Evolutionary conservation across 2,888 invertebrate species (phyloP).

Genomic region (Anorthoa munda): DNA sequence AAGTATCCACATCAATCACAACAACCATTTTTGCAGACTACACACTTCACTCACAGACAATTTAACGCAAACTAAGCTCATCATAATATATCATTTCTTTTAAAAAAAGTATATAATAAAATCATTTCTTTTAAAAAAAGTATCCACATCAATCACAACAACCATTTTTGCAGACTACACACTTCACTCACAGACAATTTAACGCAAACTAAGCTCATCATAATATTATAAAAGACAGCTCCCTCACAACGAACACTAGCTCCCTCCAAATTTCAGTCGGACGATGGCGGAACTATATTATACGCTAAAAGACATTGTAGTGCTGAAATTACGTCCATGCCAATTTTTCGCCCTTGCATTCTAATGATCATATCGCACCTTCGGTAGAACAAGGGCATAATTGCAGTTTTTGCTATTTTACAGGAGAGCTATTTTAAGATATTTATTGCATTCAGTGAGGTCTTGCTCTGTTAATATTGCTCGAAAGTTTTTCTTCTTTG

Average conservation of each 20-base stretch:
- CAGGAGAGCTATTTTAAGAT: too few relatives aligned
- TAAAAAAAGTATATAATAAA: too few relatives aligned
- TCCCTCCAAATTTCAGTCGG: constrained; percentile 21
- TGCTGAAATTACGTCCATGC: constrained; percentile 34
- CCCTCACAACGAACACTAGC: too few relatives aligned
- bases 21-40: constrained; percentile 48
- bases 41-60: constrained; percentile 48
- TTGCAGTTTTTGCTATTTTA: too few relatives aligned
- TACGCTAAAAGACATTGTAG: constrained; percentile 25
- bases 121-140: constrained; percentile 48
- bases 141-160: constrained; percentile 50
- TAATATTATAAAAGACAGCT: too few relatives aligned
- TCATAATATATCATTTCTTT: constrained; percentile 33
- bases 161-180: constrained; percentile 48
- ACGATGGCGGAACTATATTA: constrained; percentile 23
- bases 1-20: constrained; percentile 49
- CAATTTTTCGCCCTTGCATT: constrained; percentile 42
- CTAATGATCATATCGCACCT: constrained; percentile 29
- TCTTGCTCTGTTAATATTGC: too few relatives aligned
- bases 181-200: constrained; percentile 48
- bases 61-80: constrained; percentile 44
- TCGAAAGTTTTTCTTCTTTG: too few relatives aligned
- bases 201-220: constrained; percentile 42
- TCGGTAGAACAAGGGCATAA: too few relatives aligned
- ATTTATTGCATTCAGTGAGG: too few relatives aligned